Evolutionary conservation across 2,888 invertebrate species (phyloP).

Genomic region (Xestia xanthographa): DNA sequence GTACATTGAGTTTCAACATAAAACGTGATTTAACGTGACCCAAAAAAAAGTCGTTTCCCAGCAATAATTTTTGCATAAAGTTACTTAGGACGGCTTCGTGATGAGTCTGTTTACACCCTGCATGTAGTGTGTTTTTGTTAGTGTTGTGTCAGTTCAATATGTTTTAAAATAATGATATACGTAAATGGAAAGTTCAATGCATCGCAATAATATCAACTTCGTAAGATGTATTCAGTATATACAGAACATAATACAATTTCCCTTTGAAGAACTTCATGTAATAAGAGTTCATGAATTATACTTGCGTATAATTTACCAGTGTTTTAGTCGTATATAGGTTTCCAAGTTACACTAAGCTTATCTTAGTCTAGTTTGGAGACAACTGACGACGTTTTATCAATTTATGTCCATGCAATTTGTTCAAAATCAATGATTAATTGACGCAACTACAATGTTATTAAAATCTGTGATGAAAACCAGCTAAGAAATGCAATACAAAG

Average conservation of each 20-base stretch:
- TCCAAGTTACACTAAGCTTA: slow-evolving; percentile 77
- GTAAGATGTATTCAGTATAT: slow-evolving; percentile 34
- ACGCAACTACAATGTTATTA: slow-evolving; percentile 59
- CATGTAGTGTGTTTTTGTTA: slow-evolving; percentile 61
- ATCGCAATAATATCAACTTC: slow-evolving; percentile 13
- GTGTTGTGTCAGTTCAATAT: slow-evolving; percentile 62
- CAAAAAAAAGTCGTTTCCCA: too few species aligned
- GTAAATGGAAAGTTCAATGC: slow-evolving; percentile 20
- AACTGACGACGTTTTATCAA: slow-evolving; percentile 55
- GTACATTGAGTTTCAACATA: too few species aligned
- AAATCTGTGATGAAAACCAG: slow-evolving; percentile 63
- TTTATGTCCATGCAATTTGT: slow-evolving; percentile 34
- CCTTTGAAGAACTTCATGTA: slow-evolving; percentile 20
- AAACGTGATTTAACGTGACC: too few species aligned
- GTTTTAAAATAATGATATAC: slow-evolving; percentile 43
- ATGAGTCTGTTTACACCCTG: too few species aligned
- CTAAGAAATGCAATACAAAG: slow-evolving; percentile 55
- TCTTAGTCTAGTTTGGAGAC: slow-evolving; percentile 77
- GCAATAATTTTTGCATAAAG: too few species aligned
- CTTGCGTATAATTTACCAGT: slow-evolving; percentile 50
- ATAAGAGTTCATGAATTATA: slow-evolving; percentile 49
- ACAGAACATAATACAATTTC: slow-evolving; percentile 1
- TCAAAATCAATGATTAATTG: slow-evolving; percentile 26
- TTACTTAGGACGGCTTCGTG: too few species aligned
- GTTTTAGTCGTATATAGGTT: slow-evolving; percentile 58